Evolutionary conservation across 1,140 invertebrate species (phyloP), one percentile per base, ranked within the genome.

Genomic region (Dreissena polymorpha): DNA sequence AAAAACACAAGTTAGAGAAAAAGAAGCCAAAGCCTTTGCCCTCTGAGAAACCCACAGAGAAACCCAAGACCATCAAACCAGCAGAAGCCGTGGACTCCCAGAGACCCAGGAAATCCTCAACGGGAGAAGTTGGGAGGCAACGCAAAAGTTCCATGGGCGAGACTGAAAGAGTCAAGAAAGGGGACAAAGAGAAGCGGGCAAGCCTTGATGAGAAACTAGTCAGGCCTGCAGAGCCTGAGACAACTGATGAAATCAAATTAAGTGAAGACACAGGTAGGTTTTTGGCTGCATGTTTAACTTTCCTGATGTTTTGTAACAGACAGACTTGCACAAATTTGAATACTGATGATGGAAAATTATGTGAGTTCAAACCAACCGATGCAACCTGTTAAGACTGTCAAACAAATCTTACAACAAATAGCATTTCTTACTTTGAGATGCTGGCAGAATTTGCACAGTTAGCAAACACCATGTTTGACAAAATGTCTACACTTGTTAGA

Each of bases 1-100:
- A 65, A 23, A 78, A 80, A 76, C 81, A 68, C n/a, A 84, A 78
- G 67, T 23, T 23, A 63, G 83, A 78, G 23, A 78, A 84, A 55
- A 78, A 57, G 51, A 78, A 78, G 64, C 55, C 60, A 49, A 39
- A 39, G 39, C 39, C 39, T 5, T 2, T 39, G 39, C 39, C 39
- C 39, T n/a, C 68, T 12, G 78, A 81, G 18, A 81, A 73, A 73
- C 49, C 55, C 39, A 29, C 68, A 29, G 78, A 81, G 18, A 81
- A 73, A 73, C 49, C 55, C 50, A 78, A 73, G 50, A 21, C 65
- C 39, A 73, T 39, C 39, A 78, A 73, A 49, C 16, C 65, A 51
- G 51, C n/a, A 69, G 68, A 79, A 49, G 25, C 21, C 29, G 64
- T 71, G 51, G 70, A 67, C 18, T 13, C 49, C 49, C 14, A 21